Base-by-base conservation (phyloP, 2,113 vertebrate species). In the Ardeotis arabs region DNA sequence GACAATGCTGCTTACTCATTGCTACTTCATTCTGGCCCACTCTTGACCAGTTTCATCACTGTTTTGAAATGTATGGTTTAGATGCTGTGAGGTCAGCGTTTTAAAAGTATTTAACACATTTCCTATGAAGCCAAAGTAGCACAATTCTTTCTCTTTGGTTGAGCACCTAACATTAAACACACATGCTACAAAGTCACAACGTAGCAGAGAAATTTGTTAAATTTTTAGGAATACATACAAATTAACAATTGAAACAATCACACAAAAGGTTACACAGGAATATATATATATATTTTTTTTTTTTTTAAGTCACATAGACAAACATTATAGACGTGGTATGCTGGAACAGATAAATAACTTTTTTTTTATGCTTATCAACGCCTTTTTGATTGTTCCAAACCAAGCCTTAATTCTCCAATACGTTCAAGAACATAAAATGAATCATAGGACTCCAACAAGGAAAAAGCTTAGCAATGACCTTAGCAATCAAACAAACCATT, bases 121-220 rank as follows among this genome's bases (percentile, higher is more conserved):
- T 35, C 58, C 41, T 7, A 2, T 6, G 5, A 60, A 77, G 39
- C 41, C 8, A 1, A 80, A 50, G 28, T 25, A 86, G 33, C 7
- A 13, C 41, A 29, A 12, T 15, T 18, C 29, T 52, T 25, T 39
- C 12, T 39, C 47, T 68, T 81, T 47, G 62, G 24, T 35, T 2
- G 0, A 68, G 21, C 4, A 14, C 37, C 1, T 53, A 35, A 24
- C 15, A 14, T 64, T 49, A 72, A 60, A 84, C n/a, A 74, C n/a
- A n/a, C 0, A 0, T 21, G 13, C 35, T 23, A 53, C 17, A 22
- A 83, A 84, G 28, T 45, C 41, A n/a, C 28, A 68, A 0, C 11
- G 33, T 4, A 82, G 47, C 29, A 62, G 23, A 50, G 7, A 10
- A 31, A 14, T 74, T 78, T 45, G 6, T 5, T 47, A 8, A 7